These are phyloP conservation scores for Lamellibrachia luymesi DNA, from an alignment of 1,140 invertebrate species.

Conservation along the genomic window DNA sequence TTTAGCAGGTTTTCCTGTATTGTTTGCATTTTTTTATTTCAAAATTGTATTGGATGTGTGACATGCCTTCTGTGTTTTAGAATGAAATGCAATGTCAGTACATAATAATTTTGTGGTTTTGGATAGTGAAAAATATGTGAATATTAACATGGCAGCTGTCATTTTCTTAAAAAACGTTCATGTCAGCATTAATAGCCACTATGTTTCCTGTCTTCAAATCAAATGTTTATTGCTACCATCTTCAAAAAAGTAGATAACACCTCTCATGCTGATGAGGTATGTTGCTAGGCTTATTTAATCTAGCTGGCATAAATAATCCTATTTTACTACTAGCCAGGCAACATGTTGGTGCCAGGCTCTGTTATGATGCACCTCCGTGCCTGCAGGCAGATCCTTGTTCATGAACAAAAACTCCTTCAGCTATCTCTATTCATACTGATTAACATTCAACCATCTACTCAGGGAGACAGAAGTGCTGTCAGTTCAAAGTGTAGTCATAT, in stretches of 20 bases:
- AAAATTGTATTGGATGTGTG: no score
- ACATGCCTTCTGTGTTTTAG: no score
- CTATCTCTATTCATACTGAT: not conserved
- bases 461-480: not conserved
- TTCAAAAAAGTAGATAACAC: no score
- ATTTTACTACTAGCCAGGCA: not conserved
- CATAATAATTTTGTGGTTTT: not conserved
- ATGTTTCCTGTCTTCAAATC: not conserved
- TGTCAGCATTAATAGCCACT: not conserved
- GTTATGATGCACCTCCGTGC: not conserved
- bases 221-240: not conserved
- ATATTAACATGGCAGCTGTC: not conserved
- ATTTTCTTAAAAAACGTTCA: not conserved
- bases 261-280: no score
- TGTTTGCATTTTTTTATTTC: no score
- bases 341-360: not conserved
- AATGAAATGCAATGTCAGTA: not conserved
- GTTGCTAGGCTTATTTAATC: not conserved
- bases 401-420: not conserved
- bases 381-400: not conserved
- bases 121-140: not conserved
- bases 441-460: not conserved
- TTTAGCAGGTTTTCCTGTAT: no score
- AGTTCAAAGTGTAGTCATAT: not conserved
- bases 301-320: not conserved